Evolutionary conservation across 2,113 vertebrate species (phyloP), one percentile per base, ranked within the genome.

Genomic region (Rhegmatorhina hoffmannsi): DNA sequence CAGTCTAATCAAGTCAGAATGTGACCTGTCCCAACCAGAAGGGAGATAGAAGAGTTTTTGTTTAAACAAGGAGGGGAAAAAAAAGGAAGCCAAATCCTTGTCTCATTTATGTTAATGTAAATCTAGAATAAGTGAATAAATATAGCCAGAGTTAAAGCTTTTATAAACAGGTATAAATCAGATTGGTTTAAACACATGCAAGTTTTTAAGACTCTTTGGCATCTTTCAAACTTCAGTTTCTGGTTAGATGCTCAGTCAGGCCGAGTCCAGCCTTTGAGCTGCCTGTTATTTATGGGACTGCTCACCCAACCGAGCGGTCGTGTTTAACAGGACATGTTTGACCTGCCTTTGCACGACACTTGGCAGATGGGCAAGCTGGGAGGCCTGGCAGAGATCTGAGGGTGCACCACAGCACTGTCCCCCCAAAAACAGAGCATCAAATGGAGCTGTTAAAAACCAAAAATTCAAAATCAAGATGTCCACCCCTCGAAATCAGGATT

Each of bases 131-230:
- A 87, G 82, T 47, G 81, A 58, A 83, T 78, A 86, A 94, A 81
- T 75, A 53, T 33, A 94, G 64, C 80, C 12, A 5, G 69, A 87
- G 87, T 76, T 84, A 91, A 75, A 73, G 64, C 77, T 90, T 95
- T 84, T 89, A 89, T 92, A 92, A 95, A 75, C 84, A 94, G 91
- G 74, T 90, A 81, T 87, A 95, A 94, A 89, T 82, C 85, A 79
- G 74, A 68, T 70, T 46, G 50, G 49, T 43, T 89, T 92, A 87
- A 92, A 92, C 62, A 79, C 31, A 68, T 53, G 56, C 44, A 44
- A 73, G 49, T 84, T 94, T 83, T 77, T 47, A 91, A 87, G 77
- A 69, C 49, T 60, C 56, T 79, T 10, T 82, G 69, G 62, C 62
- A 86, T 89, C 80, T 90, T 93, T 88, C 80, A 84, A 84, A 59